phyloP scores from a whole-genome alignment of 2,888 invertebrate genomes.

The Leptopilina drosophilae region DNA sequence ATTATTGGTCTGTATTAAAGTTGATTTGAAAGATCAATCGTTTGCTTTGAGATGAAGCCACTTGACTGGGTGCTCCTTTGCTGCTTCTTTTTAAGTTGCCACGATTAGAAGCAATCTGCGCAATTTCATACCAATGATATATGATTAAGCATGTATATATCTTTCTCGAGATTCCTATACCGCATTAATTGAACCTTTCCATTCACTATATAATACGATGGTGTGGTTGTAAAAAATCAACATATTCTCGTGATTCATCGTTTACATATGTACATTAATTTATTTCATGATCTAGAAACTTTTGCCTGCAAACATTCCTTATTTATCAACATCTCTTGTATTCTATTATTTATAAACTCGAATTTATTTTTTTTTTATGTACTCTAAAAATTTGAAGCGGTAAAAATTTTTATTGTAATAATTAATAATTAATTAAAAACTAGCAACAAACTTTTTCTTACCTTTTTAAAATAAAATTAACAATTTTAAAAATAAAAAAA shows the following conservation, averaged over 20 bases:
- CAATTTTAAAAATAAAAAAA: too few species aligned
- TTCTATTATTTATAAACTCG: too few species aligned
- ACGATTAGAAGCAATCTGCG: conserved; percentile 35
- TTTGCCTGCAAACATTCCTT: not conserved
- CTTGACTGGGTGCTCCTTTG: conserved; percentile 25
- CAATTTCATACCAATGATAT: conserved; percentile 31
- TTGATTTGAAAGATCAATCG: conserved; percentile 23
- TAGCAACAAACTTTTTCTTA: too few species aligned
- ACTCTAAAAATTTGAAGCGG: too few species aligned
- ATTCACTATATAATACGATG: not conserved
- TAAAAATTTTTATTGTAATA: too few species aligned
- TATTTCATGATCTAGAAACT: conserved; percentile 1
- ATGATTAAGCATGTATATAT: conserved; percentile 30
- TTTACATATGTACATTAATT: not conserved
- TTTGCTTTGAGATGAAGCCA: conserved; percentile 19
- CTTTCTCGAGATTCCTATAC: conserved; percentile 25
- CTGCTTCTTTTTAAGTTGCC: conserved; percentile 18
- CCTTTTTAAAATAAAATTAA: too few species aligned
- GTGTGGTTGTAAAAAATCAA: not conserved
- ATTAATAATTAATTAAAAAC: too few species aligned
- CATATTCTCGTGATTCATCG: not conserved
- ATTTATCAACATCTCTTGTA: too few species aligned
- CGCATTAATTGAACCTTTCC: conserved; percentile 17
- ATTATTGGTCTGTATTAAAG: conserved; percentile 15
- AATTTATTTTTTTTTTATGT: too few species aligned